These are phyloP conservation scores for Excalfactoria chinensis DNA, from an alignment of 2,113 vertebrate genomes.

Conservation along the genomic window DNA sequence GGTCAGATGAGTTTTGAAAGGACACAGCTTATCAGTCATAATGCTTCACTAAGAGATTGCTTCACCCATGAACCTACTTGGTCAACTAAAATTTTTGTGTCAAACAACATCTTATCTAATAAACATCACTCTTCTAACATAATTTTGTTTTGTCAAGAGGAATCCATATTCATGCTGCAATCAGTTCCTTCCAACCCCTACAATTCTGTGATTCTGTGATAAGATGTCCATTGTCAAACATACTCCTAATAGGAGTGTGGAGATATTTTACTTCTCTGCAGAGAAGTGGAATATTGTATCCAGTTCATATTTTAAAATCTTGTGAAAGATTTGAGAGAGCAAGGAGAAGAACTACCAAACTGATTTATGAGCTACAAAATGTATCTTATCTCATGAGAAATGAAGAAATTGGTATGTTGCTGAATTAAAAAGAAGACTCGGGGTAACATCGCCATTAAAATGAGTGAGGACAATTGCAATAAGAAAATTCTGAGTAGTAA, in stretches of 20 bases:
- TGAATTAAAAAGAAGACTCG: conserved; percentile 50
- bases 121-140: background rate
- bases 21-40: background rate
- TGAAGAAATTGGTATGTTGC: background rate
- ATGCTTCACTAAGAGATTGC: background rate
- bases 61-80: background rate
- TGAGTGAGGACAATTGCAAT: background rate
- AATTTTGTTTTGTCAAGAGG: background rate
- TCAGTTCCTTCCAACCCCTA: too few species aligned
- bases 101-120: background rate
- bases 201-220: too few species aligned
- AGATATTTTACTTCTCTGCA: background rate
- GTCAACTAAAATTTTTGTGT: background rate
- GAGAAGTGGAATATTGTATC: background rate
- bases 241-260: background rate
- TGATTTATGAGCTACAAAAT: conserved; percentile 25
- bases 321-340: background rate
- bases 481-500: conserved; percentile 11
- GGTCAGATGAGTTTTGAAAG: background rate
- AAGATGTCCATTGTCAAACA: background rate
- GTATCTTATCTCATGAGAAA: conserved; percentile 12
- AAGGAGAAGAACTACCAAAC: background rate
- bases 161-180: background rate
- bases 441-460: conserved; percentile 44
- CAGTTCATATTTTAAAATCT: background rate